Evolutionary conservation across 2,797 vertebrate genomes (phyloP), one percentile per base, ranked within the genome.

Genomic region (Tinamus major): DNA sequence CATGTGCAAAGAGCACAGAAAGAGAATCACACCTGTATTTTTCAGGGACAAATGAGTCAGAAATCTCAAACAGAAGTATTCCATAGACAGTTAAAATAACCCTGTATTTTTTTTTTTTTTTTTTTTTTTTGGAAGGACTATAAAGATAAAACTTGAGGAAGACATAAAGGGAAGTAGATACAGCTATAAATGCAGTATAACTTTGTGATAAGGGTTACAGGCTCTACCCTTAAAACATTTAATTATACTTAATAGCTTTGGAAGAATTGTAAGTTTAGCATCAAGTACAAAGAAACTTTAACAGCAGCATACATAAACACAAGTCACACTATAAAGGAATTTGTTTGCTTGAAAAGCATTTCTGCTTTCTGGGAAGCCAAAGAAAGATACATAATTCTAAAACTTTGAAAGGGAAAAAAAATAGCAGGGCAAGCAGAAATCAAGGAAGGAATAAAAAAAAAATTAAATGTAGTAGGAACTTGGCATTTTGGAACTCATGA

Each of bases 1-100:
- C 27, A 41, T 87, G n/a, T 1, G 2, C 68, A 46, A 46, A 85
- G 37, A 75, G 37, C 49, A 76, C 37, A 4, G 21, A 42, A 37
- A 70, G 13, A 84, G 27, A 91, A 64, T 82, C 74, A 8, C 12
- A 49, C 13, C 21, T 1, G 0, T 76, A 67, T 67, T 84, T 91
- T 91, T 67, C 74, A 87, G 20, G 23, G 56, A 79, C 74, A 90
- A 91, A 67, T 64, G 76, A 71, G 64, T 56, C 44, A 88, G 78
- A 92, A 93, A 87, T 16, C 63, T 24, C 41, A 27, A 80, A 61
- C 31, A 46, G 31, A 80, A 79, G 51, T 74, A 79, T 65, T 85
- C 16, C 61, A 2, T 3, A 76, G 42, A 0, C 5, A 7, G 13
- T 74, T 88, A 74, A 88, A 89, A 5, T 31, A 69, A 71, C n/a